Evolutionary conservation across 2,797 vertebrate species (phyloP).

Genomic region (Sciaenops ocellatus): DNA sequence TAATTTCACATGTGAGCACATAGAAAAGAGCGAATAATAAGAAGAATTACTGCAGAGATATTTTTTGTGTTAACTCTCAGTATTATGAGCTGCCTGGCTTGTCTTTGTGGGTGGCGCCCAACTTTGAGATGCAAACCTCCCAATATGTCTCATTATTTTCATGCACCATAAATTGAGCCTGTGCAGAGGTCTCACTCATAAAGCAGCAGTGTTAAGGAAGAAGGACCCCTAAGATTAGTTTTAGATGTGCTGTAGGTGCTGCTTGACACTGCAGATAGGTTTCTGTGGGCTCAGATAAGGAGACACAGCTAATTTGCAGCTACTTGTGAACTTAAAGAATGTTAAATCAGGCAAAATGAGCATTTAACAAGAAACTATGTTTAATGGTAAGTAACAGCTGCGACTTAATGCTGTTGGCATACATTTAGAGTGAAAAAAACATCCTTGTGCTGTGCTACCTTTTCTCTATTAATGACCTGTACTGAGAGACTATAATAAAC

Average conservation of each 20-base stretch:
- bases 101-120: slow-evolving; percentile 37
- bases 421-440: slow-evolving; percentile 12
- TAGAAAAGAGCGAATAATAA: slow-evolving; percentile 23
- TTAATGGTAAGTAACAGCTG: slow-evolving; percentile 50
- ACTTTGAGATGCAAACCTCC: slow-evolving; percentile 57
- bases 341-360: slow-evolving; percentile 59
- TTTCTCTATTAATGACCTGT: slow-evolving; percentile 27
- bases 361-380: slow-evolving; percentile 51
- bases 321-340: slow-evolving; percentile 49
- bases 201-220: slow-evolving; percentile 44
- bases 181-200: slow-evolving; percentile 45
- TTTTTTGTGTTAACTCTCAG: slow-evolving; percentile 22
- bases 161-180: slow-evolving; percentile 61
- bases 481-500: slow-evolving; percentile 16
- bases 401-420: slow-evolving; percentile 14
- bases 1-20: slow-evolving; percentile 45
- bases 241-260: slow-evolving; percentile 37
- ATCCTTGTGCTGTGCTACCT: not conserved
- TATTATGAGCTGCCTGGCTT: slow-evolving; percentile 30
- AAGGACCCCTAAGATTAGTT: slow-evolving; percentile 40
- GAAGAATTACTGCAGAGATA: not conserved
- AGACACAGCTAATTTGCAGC: slow-evolving; percentile 40
- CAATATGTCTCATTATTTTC: slow-evolving; percentile 72
- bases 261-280: slow-evolving; percentile 31
- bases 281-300: slow-evolving; percentile 20